Base-by-base conservation (phyloP, 2,113 vertebrate species). In the Dicrurus megarhynchus region DNA sequence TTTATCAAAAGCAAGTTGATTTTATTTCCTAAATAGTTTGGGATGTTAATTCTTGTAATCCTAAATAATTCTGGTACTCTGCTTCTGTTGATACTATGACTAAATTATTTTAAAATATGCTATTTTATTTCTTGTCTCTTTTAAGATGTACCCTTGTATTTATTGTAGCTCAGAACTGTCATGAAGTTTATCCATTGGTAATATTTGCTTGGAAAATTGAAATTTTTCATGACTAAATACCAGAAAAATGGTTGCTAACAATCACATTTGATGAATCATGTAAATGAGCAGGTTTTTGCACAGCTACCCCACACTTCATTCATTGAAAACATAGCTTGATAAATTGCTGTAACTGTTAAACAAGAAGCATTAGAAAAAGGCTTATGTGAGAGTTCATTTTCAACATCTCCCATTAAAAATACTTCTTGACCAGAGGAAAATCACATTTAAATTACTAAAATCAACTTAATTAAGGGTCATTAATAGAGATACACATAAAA, bases 401-500 rank as follows among this genome's bases (percentile, higher is more conserved):
- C 93, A 96, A 80, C 82, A 95, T 68, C 87, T 90, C 94, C 85
- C 27, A 60, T 94, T 96, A 93, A 97, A 98, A 97, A 97, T 97
- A 97, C 96, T 98, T 98, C 96, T 97, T 98, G 97, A 98, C 97
- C 96, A 96, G 96, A 97, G 97, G 97, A 97, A 98, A 98, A 97
- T 97, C 97, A 87, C 76, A 96, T 97, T 97, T 98, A 97, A 98
- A 96, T 97, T 70, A 96, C 91, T 98, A 98, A 98, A 98, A 98
- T 98, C 78, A 61, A 86, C 92, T 98, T 98, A 98, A 98, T 98
- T 98, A 98, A 98, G 97, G 98, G 97, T 98, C 98, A 98, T 98
- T 98, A 97, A 95, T 96, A 97, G 97, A 97, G 96, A 95, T 97
- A 93, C 97, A 96, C 94, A 96, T 95, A 97, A 97, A 98, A 96